A percentile compares a stretch with the other conserved stretches of the same genome.
These are phyloP conservation scores for Euwallacea similis DNA, from an alignment of 1,140 invertebrate genomes.

Conservation along the genomic window DNA sequence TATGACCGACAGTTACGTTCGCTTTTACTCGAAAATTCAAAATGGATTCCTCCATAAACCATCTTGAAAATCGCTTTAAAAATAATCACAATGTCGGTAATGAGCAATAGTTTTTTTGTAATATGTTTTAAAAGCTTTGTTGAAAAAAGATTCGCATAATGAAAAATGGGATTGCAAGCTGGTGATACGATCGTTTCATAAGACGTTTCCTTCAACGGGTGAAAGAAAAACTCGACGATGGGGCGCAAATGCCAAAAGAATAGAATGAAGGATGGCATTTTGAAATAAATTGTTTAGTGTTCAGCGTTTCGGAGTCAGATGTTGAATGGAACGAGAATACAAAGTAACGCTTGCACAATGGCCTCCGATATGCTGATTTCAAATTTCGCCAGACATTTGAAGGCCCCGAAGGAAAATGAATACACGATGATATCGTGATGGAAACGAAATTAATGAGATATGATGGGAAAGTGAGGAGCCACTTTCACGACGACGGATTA, in stretches of 20 bases:
- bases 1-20: conserved; percentile 22
- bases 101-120: too few species aligned
- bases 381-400: not conserved
- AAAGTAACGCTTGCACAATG: conserved; percentile 22
- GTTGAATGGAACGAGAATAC: conserved; percentile 18
- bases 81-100: too few species aligned
- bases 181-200: conserved; percentile 28
- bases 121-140: too few species aligned
- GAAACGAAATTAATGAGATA: too few species aligned
- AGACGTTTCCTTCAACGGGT: conserved; percentile 16
- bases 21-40: conserved; percentile 30
- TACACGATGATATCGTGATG: too few species aligned
- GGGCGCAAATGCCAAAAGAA: conserved; percentile 47
- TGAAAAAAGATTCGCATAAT: conserved; percentile 13
- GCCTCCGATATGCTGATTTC: conserved; percentile 14
- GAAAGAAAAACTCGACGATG: conserved; percentile 22
- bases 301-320: conserved; percentile 22
- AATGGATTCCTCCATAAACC: conserved; percentile 27
- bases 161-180: conserved; percentile 27
- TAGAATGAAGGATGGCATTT: conserved; percentile 51
- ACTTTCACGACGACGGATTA: too few species aligned
- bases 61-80: not conserved
- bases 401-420: too few species aligned
- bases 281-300: conserved; percentile 43
- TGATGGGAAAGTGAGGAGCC: too few species aligned